Conservation (phyloP, 2,888 invertebrate genomes). For the Merodon equestris region DNA sequence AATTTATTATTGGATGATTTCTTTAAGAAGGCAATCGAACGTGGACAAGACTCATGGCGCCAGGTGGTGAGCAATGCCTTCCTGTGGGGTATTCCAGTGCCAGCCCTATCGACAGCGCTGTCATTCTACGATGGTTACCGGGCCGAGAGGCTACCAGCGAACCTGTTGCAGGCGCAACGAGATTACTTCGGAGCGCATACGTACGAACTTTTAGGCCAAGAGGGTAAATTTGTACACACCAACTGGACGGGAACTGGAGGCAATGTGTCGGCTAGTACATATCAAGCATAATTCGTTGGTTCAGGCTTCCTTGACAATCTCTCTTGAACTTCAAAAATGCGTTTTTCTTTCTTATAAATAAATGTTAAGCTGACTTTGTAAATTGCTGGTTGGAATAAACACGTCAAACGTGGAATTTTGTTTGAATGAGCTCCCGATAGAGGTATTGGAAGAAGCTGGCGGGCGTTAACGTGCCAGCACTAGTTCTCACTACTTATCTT, state of each 20-base stretch:
- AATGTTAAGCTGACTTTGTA: too few relatives aligned
- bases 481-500: too few relatives aligned
- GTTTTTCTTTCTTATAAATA: too few relatives aligned
- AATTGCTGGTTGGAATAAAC: too few relatives aligned
- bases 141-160: constrained; percentile 92
- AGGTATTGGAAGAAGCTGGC: too few relatives aligned
- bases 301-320: too few relatives aligned
- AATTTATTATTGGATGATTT: constrained; percentile 96
- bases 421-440: too few relatives aligned
- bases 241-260: constrained; percentile 99
- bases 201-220: constrained; percentile 91
- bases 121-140: constrained; percentile 99
- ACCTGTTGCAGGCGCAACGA: constrained; percentile 96
- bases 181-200: constrained; percentile 99
- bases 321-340: too few relatives aligned
- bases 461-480: too few relatives aligned
- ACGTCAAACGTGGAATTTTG: too few relatives aligned
- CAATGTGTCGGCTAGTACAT: constrained; percentile 95
- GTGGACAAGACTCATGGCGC: constrained; percentile 91
- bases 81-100: constrained; percentile 93
- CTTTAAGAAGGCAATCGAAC: constrained; percentile 90
- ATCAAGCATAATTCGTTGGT: constrained; percentile 82
- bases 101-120: constrained; percentile 94
- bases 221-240: constrained; percentile 95
- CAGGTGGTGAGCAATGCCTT: constrained; percentile 87